Conservation (phyloP, 2,113 vertebrate genomes). For the Gavia stellata region DNA sequence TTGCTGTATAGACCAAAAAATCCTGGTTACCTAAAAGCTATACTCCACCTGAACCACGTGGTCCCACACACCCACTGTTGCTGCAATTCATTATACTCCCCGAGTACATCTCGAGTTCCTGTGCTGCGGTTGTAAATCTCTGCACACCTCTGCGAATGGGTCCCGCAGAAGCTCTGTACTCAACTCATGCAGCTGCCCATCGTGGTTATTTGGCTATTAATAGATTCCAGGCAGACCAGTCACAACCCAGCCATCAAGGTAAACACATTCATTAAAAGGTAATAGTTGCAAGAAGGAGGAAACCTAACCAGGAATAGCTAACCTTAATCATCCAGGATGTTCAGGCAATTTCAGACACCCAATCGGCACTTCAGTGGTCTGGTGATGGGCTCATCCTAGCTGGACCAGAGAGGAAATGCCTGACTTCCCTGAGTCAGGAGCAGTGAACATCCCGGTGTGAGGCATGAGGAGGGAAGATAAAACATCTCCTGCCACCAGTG, state of each 20-base stretch:
- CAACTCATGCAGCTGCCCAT: fast-evolving
- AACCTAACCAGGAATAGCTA: neutral
- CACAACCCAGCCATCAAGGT: neutral
- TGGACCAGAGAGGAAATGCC: conserved; percentile 7
- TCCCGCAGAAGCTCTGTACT: neutral
- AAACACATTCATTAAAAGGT: conserved; percentile 44
- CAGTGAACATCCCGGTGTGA: neutral
- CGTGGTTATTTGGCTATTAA: neutral
- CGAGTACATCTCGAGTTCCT: neutral
- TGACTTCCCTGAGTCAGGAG: neutral
- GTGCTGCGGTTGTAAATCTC: neutral
- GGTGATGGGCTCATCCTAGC: neutral
- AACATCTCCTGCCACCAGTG: neutral
- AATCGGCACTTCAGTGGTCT: neutral
- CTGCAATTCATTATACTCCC: neutral
- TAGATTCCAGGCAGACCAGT: conserved; percentile 43
- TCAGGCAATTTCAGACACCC: neutral
- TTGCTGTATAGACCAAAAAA: neutral
- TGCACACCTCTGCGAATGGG: fast-evolving
- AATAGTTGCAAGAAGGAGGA: neutral
- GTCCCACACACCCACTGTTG: neutral
- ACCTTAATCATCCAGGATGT: conserved; percentile 39
- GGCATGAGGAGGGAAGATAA: neutral
- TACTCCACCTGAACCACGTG: fast-evolving
- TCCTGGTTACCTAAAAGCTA: neutral